Base-by-base conservation (phyloP, 2,888 invertebrate genomes). In the Coenonympha arcania region DNA sequence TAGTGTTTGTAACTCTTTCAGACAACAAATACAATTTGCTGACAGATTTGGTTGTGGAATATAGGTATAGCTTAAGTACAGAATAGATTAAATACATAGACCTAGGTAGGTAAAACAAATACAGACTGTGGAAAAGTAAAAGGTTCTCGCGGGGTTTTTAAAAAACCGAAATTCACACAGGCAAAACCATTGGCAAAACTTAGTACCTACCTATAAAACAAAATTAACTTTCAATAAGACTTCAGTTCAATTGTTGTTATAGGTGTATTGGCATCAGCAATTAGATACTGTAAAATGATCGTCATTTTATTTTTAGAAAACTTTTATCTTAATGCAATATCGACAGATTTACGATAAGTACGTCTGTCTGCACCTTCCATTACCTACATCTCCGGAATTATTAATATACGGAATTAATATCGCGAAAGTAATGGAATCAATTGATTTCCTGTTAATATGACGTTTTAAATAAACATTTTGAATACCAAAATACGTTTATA, bases 291-390 rank as follows among this genome's bases (percentile, higher is more conserved):
- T 42, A 37, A 37, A 45, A 18, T 19, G 45, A 36, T 20, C 28
- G 4, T 24, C 6, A 11, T 9, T n/a, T 28, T 55, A 52, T 52
- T 52, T 54, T 45, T 49, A 50, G 50, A 52, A 44, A 41, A 50
- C 37, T 52, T 50, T 51, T 44, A 49, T 47, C 47, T 43, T 55
- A 59, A 57, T 57, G 54, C 49, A 50, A 45, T 16, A 30, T 18
- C 15, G 40, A 50, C 39, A 37, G 52, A 58, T 59, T 58, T 55
- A 59, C 52, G 56, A 51, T 50, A 56, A 58, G 54, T 56, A 42
- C 28, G 26, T 55, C 55, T 45, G 37, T 60, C 57, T 24, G 13
- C 57, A 34, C 39, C 18, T 24, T 41, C 41, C 52, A 53, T 53
- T 56, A 50, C 20, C 6, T 28, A 36, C 6, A 6, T 13, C 8